Percentiles rank a stretch among this genome's conserved stretches.
These are phyloP conservation scores for Atlantisia rogersi DNA, from an alignment of 2,113 vertebrate genomes.

Conservation along the genomic window DNA sequence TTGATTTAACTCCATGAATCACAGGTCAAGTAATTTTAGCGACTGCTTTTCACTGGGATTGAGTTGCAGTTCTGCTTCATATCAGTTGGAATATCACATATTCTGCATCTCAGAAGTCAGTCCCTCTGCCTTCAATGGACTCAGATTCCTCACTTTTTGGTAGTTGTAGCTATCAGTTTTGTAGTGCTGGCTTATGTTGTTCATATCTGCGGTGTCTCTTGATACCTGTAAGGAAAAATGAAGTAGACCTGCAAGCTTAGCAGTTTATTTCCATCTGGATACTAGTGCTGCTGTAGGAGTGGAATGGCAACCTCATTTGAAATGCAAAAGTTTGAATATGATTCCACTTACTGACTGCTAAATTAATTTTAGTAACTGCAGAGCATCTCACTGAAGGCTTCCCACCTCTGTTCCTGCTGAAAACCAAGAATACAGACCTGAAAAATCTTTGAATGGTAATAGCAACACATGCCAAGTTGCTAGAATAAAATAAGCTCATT, in stretches of 20 bases:
- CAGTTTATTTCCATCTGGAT: neutral
- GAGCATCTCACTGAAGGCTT: conserved; percentile 17
- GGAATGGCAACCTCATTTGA: neutral
- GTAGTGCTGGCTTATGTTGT: neutral
- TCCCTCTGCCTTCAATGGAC: neutral
- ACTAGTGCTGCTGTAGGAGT: neutral
- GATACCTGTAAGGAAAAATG: neutral
- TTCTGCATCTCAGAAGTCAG: neutral
- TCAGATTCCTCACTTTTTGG: neutral
- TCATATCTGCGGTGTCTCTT: neutral
- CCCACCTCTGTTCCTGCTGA: conserved; percentile 15
- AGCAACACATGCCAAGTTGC: neutral
- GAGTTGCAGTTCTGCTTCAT: neutral
- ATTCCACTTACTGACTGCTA: conserved; percentile 20
- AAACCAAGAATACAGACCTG: conserved; percentile 18
- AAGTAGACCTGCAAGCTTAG: neutral
- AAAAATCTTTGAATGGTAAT: conserved; percentile 19
- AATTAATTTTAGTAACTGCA: conserved; percentile 15
- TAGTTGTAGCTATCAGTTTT: neutral
- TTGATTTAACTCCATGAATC: neutral
- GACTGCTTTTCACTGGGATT: neutral
- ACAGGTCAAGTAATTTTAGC: neutral
- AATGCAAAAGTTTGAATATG: neutral
- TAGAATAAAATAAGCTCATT: neutral
- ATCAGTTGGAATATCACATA: no score